A percentile compares a stretch with the other conserved stretches of the same genome.
Evolutionary conservation across 2,113 vertebrate species (phyloP).

Genomic region (Nyctereutes procyonoides): DNA sequence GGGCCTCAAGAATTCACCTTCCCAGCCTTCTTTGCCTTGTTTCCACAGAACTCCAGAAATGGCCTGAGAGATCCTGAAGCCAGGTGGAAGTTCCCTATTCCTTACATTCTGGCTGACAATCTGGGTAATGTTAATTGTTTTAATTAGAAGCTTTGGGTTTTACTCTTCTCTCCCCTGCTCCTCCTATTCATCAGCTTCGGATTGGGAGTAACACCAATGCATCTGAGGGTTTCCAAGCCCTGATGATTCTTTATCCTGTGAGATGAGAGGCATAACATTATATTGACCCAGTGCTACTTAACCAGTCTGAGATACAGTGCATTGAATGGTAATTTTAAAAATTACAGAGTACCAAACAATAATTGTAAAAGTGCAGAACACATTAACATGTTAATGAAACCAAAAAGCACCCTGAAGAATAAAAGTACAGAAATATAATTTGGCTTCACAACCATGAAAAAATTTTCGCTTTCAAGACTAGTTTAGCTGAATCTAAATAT

Average conservation of each 20-base stretch:
- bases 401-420: not conserved
- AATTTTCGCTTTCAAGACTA: not conserved
- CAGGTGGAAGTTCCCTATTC: constrained; percentile 94
- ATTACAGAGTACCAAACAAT: not conserved
- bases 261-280: not conserved
- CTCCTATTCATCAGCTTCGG: not conserved
- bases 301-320: not conserved
- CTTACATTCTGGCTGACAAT: constrained; percentile 93
- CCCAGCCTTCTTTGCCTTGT: constrained; percentile 54
- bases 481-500: not conserved
- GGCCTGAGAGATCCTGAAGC: constrained; percentile 85
- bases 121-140: constrained; percentile 87
- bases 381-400: not conserved
- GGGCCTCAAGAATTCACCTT: not conserved
- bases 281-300: not conserved
- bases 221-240: not conserved
- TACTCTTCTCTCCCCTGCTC: not conserved
- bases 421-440: not conserved
- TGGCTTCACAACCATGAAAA: not conserved
- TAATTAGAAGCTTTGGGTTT: not conserved
- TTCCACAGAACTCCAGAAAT: constrained; percentile 86
- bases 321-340: not conserved
- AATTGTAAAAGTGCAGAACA: not conserved
- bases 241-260: not conserved
- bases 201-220: not conserved